Conservation (phyloP, 2,888 invertebrate species). For the Acronicta psi region DNA sequence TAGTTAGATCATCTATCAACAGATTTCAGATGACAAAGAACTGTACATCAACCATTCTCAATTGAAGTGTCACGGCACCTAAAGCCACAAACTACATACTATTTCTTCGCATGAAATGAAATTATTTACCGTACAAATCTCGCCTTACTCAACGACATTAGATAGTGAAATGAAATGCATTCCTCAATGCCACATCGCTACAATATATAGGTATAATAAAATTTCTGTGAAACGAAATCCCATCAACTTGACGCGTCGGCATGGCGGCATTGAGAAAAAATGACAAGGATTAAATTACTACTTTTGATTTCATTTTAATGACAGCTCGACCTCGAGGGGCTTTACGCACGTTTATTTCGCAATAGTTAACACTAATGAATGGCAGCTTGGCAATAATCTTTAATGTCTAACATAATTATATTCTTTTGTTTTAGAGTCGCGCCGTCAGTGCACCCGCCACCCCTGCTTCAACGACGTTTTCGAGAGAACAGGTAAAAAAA, state of each 20-base stretch:
- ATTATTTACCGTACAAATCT: conserved; percentile 35
- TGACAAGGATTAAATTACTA: conserved; percentile 73
- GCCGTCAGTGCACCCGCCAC: conserved; percentile 86
- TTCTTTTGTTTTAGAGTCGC: conserved; percentile 82
- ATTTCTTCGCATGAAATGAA: conserved; percentile 31
- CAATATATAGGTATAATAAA: conserved; percentile 54
- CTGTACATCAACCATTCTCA: conserved; percentile 32
- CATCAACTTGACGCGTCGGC: conserved; percentile 58
- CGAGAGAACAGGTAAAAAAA: conserved; percentile 77
- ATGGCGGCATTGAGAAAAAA: conserved; percentile 65
- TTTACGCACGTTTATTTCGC: conserved; percentile 62
- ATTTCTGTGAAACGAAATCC: conserved; percentile 68
- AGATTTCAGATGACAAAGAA: conserved; percentile 22
- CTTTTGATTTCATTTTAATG: conserved; percentile 81
- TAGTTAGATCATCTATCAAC: no score
- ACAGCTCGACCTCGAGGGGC: conserved; percentile 63
- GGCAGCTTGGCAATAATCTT: conserved; percentile 38
- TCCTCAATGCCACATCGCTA: conserved; percentile 58
- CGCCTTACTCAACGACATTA: conserved; percentile 45
- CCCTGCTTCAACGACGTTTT: conserved; percentile 74
- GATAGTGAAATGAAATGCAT: conserved; percentile 60
- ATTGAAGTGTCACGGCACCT: conserved; percentile 37
- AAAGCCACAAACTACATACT: conserved; percentile 25
- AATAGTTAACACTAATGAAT: conserved; percentile 52
- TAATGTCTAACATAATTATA: conserved; percentile 31